phyloP scores from a whole-genome alignment of 2,888 invertebrate species.

The Sympetrum striolatum region DNA sequence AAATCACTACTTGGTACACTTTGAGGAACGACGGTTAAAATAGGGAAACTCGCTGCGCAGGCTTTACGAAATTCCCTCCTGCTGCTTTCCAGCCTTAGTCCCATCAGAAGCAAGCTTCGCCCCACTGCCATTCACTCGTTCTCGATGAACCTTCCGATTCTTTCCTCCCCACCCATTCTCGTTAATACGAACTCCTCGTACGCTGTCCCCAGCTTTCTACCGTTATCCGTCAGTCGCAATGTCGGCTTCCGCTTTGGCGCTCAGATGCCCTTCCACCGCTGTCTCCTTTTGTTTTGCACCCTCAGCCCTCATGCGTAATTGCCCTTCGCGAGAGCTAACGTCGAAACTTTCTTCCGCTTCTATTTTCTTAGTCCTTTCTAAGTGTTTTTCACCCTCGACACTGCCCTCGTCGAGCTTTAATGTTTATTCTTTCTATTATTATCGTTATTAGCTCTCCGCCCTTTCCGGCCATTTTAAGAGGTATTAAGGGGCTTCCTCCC shows the following conservation, averaged over 20 bases:
- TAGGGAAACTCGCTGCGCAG: no score
- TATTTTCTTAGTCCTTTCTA: neutral
- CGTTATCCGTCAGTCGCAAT: neutral
- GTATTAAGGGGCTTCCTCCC: no score
- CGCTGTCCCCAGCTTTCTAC: neutral
- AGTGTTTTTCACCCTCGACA: neutral
- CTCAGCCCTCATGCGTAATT: neutral
- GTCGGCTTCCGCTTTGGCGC: neutral
- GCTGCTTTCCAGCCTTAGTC: no score
- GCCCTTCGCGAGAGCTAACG: neutral
- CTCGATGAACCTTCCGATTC: neutral
- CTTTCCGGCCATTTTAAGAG: no score
- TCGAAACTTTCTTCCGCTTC: neutral
- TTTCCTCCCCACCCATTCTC: conserved; percentile 22
- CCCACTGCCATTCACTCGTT: neutral
- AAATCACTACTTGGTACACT: no score
- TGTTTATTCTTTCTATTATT: no score
- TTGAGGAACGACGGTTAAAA: no score
- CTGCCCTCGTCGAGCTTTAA: no score
- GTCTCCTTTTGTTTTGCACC: neutral
- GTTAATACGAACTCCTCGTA: conserved; percentile 24
- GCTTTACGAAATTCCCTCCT: neutral
- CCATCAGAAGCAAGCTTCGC: neutral
- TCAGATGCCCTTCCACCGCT: neutral
- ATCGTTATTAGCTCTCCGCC: no score